Evolutionary conservation across 2,888 invertebrate species (phyloP).

Genomic region (Calephelis perditalis): DNA sequence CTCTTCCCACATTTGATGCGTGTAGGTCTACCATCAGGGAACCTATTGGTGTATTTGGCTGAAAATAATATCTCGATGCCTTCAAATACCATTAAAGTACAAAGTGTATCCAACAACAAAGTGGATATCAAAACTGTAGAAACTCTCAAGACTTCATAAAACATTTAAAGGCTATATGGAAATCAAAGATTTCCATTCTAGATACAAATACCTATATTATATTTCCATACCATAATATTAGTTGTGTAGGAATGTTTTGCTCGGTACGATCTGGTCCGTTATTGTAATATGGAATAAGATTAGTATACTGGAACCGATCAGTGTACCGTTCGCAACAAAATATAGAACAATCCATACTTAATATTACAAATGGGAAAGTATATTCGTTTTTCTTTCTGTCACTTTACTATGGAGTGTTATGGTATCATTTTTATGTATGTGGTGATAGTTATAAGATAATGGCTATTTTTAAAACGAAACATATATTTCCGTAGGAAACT

Average conservation of each 20-base stretch:
- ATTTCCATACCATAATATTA: constrained; percentile 27
- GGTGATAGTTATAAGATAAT: too few species aligned
- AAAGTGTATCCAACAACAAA: too few species aligned
- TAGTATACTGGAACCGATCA: constrained; percentile 60
- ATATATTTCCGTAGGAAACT: too few species aligned
- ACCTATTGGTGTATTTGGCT: too few species aligned
- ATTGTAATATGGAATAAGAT: constrained; percentile 71
- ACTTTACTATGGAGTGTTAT: too few species aligned
- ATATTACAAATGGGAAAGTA: not conserved
- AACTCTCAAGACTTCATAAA: constrained; percentile 10
- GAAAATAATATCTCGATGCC: too few species aligned
- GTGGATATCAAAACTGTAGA: not conserved
- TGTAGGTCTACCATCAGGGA: too few species aligned
- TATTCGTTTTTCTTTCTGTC: too few species aligned
- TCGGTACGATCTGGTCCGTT: constrained; percentile 63
- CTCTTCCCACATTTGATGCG: too few species aligned
- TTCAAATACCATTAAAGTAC: too few species aligned
- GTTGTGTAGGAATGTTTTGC: constrained; percentile 56
- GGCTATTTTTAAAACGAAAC: too few species aligned
- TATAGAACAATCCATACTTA: constrained; percentile 35
- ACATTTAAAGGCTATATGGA: constrained; percentile 12
- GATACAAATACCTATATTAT: constrained; percentile 19
- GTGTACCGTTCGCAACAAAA: constrained; percentile 52
- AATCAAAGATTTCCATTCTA: constrained; percentile 15
- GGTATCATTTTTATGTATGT: too few species aligned